These are phyloP conservation scores for Platysternon megacephalum DNA, from an alignment of 2,113 vertebrate species.

Conservation along the genomic window DNA sequence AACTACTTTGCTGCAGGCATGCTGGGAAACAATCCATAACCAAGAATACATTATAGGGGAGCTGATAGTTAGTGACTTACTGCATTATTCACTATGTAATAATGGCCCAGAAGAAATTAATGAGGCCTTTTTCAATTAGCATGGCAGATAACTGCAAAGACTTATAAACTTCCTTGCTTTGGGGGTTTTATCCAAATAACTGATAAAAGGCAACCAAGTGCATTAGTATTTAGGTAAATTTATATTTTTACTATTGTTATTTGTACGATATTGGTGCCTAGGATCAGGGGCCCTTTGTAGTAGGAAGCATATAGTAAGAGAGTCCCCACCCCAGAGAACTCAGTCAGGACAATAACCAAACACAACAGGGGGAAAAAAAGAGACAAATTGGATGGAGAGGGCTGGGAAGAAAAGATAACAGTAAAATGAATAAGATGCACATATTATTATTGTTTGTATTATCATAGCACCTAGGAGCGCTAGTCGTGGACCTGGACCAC, in stretches of 20 bases:
- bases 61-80: constrained; percentile 52
- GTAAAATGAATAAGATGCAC: not conserved
- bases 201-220: constrained; percentile 9
- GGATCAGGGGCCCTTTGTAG: not conserved
- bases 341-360: not conserved
- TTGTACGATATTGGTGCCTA: not conserved
- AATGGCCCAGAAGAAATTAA: constrained; percentile 62
- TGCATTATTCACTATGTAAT: constrained; percentile 43
- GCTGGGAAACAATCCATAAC: constrained; percentile 60
- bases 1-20: constrained; percentile 63
- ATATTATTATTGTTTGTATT: not conserved
- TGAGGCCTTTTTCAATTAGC: constrained; percentile 61
- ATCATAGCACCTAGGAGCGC: not conserved
- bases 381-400: not conserved
- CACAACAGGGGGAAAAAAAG: not conserved
- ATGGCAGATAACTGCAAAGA: constrained; percentile 44
- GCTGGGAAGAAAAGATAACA: not conserved
- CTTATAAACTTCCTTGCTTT: constrained; percentile 15
- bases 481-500: not conserved
- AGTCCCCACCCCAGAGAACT: not conserved
- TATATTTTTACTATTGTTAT: not conserved
- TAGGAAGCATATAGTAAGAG: not conserved
- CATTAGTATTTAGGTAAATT: not conserved
- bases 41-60: constrained; percentile 28
- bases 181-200: constrained; percentile 25